A percentile compares a stretch with the other conserved stretches of the same genome.
Conservation (phyloP, 2,888 invertebrate species). For the Drosophila trichaetosa region DNA sequence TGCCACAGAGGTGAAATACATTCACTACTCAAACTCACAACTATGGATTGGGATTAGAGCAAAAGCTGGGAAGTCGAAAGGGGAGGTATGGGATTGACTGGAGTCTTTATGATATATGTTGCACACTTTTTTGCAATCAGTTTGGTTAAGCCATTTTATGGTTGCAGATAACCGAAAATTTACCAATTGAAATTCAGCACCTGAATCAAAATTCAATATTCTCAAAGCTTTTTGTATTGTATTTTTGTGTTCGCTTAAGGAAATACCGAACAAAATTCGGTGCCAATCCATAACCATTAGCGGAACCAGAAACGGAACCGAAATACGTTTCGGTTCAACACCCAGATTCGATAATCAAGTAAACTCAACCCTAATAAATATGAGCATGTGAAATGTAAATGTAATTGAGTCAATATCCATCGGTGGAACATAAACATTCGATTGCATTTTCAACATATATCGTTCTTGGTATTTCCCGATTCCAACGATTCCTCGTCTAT, state of each 20-base stretch:
- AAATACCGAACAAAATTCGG: not conserved
- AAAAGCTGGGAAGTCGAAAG: not conserved
- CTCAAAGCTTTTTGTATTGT: too few species aligned
- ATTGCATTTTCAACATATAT: slow-evolving; percentile 14
- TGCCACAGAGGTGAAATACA: not conserved
- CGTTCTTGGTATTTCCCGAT: not conserved
- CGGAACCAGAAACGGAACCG: not conserved
- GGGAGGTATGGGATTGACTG: not conserved
- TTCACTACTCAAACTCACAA: not conserved
- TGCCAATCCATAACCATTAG: not conserved
- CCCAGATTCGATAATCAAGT: not conserved
- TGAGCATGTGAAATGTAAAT: slow-evolving; percentile 45
- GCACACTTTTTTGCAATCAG: not conserved
- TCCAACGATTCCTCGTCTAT: slow-evolving; percentile 8
- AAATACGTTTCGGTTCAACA: not conserved
- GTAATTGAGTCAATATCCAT: slow-evolving; percentile 54
- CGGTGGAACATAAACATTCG: slow-evolving; percentile 34
- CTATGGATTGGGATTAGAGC: not conserved
- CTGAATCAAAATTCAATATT: not conserved
- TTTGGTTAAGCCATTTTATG: not conserved
- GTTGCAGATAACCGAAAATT: not conserved
- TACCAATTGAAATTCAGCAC: not conserved
- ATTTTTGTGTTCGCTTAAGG: not conserved
- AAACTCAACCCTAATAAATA: slow-evolving; percentile 33
- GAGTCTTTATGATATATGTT: not conserved